Conservation (phyloP, 2,888 invertebrate genomes). For the Dorcus hopei region DNA sequence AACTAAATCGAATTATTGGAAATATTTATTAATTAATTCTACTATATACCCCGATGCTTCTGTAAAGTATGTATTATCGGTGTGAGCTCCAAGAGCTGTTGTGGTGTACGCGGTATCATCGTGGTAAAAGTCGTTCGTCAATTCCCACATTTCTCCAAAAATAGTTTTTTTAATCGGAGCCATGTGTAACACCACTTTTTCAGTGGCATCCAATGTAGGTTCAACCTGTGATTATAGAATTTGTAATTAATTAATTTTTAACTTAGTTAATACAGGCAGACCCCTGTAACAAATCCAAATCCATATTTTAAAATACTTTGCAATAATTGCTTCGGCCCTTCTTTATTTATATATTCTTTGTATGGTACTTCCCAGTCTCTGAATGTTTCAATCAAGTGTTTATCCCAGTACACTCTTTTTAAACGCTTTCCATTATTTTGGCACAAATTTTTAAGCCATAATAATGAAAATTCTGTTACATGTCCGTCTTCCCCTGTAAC, state of each 20-base stretch:
- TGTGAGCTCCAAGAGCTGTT: slow-evolving; percentile 66
- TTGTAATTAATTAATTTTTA: slow-evolving; percentile 37
- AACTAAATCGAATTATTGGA: slow-evolving; percentile 27
- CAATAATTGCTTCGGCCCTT: slow-evolving; percentile 51
- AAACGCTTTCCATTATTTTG: not conserved
- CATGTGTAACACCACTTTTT: slow-evolving; percentile 54
- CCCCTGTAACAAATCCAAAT: slow-evolving; percentile 45
- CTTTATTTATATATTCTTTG: slow-evolving; percentile 49
- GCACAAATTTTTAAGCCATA: slow-evolving; percentile 40
- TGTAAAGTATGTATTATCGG: slow-evolving; percentile 74
- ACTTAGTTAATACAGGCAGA: slow-evolving; percentile 36
- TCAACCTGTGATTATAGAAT: slow-evolving; percentile 47
- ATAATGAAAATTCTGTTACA: slow-evolving; percentile 51
- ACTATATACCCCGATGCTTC: slow-evolving; percentile 65
- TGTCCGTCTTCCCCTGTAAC: slow-evolving; percentile 59
- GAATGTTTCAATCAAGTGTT: slow-evolving; percentile 45
- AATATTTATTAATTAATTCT: not conserved
- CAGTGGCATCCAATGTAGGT: slow-evolving; percentile 53
- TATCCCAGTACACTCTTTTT: slow-evolving; percentile 51
- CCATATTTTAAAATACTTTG: slow-evolving; percentile 55
- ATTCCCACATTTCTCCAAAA: slow-evolving; percentile 73
- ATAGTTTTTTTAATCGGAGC: slow-evolving; percentile 66
- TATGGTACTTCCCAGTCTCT: slow-evolving; percentile 47
- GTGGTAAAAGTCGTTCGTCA: slow-evolving; percentile 57
- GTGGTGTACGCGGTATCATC: slow-evolving; percentile 74